Conservation (phyloP, 2,888 invertebrate species). For the Dexiosoma caninum region DNA sequence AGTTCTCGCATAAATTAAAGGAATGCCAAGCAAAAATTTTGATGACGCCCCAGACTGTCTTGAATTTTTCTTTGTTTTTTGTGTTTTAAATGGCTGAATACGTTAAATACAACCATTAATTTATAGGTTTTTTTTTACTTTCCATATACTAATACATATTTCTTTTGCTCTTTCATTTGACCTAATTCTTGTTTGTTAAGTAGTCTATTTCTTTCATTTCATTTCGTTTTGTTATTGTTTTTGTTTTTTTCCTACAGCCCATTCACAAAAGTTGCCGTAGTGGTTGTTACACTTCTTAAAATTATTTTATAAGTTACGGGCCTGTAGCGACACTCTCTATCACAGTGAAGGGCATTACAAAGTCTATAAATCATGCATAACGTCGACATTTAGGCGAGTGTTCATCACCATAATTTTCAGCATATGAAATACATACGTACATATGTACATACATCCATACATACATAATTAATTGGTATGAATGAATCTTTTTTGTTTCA, state of each 20-base stretch:
- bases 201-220: slow-evolving; percentile 2
- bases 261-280: not conserved
- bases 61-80: not conserved
- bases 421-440: no score
- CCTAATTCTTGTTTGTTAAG: slow-evolving; percentile 25
- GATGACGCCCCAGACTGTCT: slow-evolving; percentile 21
- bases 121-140: slow-evolving; percentile 9
- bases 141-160: slow-evolving; percentile 3
- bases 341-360: not conserved
- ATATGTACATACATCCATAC: no score
- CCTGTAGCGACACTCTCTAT: not conserved
- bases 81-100: slow-evolving; percentile 30
- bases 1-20: not conserved
- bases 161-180: slow-evolving; percentile 26
- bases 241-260: not conserved
- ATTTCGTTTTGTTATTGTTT: not conserved
- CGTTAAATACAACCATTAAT: slow-evolving; percentile 25
- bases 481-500: not conserved
- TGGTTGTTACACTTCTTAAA: not conserved
- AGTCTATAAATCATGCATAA: not conserved
- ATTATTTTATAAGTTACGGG: not conserved
- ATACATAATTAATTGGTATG: not conserved
- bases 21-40: not conserved
- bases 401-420: not conserved
- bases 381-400: not conserved